Percentiles rank a stretch among this genome's conserved stretches.
These are phyloP conservation scores for Microchrysa polita DNA, from an alignment of 2,888 invertebrate species.

Conservation along the genomic window DNA sequence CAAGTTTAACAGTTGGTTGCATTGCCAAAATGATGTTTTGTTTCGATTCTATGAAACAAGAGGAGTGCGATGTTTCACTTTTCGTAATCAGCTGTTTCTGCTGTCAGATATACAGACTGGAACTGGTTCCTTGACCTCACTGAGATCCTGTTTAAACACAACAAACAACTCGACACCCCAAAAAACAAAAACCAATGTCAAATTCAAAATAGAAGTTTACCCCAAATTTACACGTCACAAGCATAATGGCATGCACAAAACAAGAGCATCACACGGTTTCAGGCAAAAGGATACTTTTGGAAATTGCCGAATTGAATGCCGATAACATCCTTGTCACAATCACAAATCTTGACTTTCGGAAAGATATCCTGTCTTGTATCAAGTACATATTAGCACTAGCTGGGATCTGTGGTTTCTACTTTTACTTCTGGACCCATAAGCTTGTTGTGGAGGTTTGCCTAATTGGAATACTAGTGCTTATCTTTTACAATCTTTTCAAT, in stretches of 20 bases:
- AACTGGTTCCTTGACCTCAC: too few relatives aligned
- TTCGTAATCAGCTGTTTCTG: too few relatives aligned
- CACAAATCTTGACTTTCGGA: conserved; percentile 9
- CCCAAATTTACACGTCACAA: too few relatives aligned
- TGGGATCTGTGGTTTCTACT: not conserved
- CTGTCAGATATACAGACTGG: too few relatives aligned
- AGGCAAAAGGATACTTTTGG: conserved; percentile 21
- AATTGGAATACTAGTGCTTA: not conserved
- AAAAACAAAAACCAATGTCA: too few relatives aligned
- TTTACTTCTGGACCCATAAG: not conserved
- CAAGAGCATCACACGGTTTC: not conserved
- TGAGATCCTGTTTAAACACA: too few relatives aligned
- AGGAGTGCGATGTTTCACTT: not conserved
- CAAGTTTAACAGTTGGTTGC: not conserved
- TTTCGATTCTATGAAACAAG: too few relatives aligned
- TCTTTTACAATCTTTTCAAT: conserved; percentile 52
- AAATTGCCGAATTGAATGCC: conserved; percentile 24
- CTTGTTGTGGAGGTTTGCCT: conserved; percentile 16
- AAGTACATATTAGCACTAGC: not conserved
- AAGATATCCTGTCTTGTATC: not conserved
- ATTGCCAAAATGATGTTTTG: not conserved
- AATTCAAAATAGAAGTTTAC: too few relatives aligned
- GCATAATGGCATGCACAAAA: conserved; percentile 12
- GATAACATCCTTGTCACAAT: conserved; percentile 32
- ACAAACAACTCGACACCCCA: too few relatives aligned